Evolutionary conservation across 2,888 invertebrate genomes (phyloP).

Genomic region (Conistra vaccinii): DNA sequence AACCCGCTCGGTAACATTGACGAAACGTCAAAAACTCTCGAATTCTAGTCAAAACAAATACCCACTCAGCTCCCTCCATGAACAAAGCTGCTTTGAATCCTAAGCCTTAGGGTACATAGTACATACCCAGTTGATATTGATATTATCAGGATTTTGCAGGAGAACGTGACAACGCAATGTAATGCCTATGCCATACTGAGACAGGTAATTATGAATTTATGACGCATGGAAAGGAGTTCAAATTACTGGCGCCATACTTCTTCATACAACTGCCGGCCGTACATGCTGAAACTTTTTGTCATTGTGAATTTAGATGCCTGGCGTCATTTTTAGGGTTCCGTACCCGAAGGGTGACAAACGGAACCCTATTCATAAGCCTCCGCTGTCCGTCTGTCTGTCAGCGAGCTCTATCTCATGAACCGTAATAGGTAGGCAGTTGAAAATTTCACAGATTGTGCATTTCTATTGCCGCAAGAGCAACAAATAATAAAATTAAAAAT

Average conservation of each 20-base stretch:
- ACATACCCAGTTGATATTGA: neutral
- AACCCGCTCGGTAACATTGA: neutral
- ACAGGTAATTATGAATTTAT: slow-evolving; percentile 17
- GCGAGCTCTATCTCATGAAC: too few species aligned
- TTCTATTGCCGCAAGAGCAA: too few species aligned
- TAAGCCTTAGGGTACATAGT: neutral
- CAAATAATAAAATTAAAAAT: too few species aligned
- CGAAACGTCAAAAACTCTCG: neutral
- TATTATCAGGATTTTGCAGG: slow-evolving; percentile 9
- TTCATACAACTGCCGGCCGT: neutral
- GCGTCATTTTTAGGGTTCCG: neutral
- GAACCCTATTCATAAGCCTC: too few species aligned
- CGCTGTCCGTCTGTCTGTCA: too few species aligned
- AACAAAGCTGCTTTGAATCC: neutral
- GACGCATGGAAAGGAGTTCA: neutral
- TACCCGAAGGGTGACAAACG: too few species aligned
- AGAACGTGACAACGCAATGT: slow-evolving; percentile 18
- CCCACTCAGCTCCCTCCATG: neutral
- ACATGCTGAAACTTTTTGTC: neutral
- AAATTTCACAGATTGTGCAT: too few species aligned
- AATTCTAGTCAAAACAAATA: neutral
- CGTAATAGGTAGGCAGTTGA: too few species aligned
- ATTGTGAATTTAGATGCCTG: neutral
- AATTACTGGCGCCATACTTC: slow-evolving; percentile 18
- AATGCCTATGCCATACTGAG: neutral